phyloP scores from a whole-genome alignment of 2,797 vertebrate genomes.

The Pangasius mekongensis region DNA sequence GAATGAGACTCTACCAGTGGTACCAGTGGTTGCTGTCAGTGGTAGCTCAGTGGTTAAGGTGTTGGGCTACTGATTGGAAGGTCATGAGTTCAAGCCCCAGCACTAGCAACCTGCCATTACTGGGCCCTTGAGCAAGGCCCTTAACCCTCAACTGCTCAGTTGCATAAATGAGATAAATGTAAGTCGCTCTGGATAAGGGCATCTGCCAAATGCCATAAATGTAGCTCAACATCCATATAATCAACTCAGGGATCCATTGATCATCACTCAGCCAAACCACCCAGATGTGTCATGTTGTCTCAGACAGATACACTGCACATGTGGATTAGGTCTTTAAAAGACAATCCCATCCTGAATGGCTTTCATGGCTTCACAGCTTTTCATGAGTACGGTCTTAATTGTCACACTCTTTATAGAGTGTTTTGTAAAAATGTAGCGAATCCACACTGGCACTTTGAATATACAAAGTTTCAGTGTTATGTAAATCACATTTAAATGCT shows the following conservation, averaged over 20 bases:
- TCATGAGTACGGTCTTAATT: not conserved
- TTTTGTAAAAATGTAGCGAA: not conserved
- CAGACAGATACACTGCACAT: constrained; percentile 11
- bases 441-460: not conserved
- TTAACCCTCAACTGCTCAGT: no score
- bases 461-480: not conserved
- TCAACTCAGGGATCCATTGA: not conserved
- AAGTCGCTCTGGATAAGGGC: no score
- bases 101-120: no score
- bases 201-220: no score
- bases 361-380: constrained; percentile 30
- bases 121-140: no score
- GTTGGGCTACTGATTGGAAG: no score
- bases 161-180: no score
- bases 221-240: not conserved
- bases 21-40: no score
- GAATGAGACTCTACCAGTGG: no score
- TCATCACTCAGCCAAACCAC: not conserved
- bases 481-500: not conserved
- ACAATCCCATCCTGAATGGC: not conserved
- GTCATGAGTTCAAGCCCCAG: no score
- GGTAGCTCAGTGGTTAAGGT: no score
- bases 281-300: constrained; percentile 10
- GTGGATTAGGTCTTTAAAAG: constrained; percentile 29
- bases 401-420: not conserved